Base-by-base conservation (phyloP, 2,888 invertebrate species). In the Drosophila villosipedis region DNA sequence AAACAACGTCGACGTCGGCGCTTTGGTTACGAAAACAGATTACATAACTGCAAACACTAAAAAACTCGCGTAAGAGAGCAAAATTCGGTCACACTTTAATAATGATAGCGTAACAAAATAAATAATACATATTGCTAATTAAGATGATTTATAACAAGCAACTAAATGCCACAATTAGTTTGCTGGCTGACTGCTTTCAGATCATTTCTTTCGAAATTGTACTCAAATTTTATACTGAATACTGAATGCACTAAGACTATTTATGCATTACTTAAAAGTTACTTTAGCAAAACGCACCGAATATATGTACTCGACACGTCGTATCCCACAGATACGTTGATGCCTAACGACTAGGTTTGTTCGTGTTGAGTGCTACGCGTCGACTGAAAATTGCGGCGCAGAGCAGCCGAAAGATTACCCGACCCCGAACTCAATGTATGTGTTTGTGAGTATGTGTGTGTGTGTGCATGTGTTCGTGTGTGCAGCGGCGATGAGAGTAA, bases 321-420 rank as follows among this genome's bases (percentile, higher is more conserved):
- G 91, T 88, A 88, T 90, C 89, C 83, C 72, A 65, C 68, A 73
- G 87, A 90, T 90, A 90, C 91, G 82, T 80, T 85, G 47, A 25
- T 47, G 72, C 80, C 71, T 76, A 76, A 78, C 89, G 88, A 68
- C 79, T 67, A 86, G 87, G 71, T 82, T 67, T 84, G 88, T 78
- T 89, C 87, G 91, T 79, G 89, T 84, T 88, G 87, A 89, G 83
- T 85, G 90, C 88, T 91, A 79, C 91, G 91, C 90, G 91, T 91
- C 91, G 88, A 89, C 91, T 89, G 80, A 84, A 82, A 58, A 73
- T 73, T 69, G 61, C 53, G 71, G 62, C 54, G 43, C 71, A 67
- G 68, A 77, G 69, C 80, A 83, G 68, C 84, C 73, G 73, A 82
- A 78, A 80, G 67, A 74, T 88, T 65, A 73, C 68, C 72, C 81